Base-by-base conservation (phyloP, 1,140 invertebrate species). In the Chymomyza costata region DNA sequence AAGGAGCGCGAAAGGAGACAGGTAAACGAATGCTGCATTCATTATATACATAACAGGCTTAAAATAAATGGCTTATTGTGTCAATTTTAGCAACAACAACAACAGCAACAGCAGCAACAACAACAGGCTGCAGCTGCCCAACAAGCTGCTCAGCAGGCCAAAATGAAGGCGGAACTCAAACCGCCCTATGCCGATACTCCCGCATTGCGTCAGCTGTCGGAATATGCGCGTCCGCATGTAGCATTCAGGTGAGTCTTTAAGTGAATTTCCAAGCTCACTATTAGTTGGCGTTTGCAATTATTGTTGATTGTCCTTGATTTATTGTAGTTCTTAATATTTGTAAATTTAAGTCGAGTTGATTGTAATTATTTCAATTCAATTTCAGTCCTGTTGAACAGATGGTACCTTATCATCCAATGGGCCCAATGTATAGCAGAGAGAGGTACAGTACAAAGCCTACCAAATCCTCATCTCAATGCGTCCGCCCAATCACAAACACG, bases 151-250 rank as follows among this genome's bases (percentile, higher is more conserved):
- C 88, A 89, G 38, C 88, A 89, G 40, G 87, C 87, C 0, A 87
- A 89, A 65, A 35, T 86, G 34, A 86, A 86, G 52, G 78, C 82
- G 2, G 84, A 86, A 48, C 49, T 86, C 3, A 86, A 86, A 46
- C 78, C 83, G 3, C 82, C 84, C 7, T 97, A 95, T 82, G 90
- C 92, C 0, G 97, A 98, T 80, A 97, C 96, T 0, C 96, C 96
- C 2, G 96, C 97, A 1, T 86, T 98, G 18, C 88, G 96, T 17
- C 95, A 97, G 81, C 87, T 98, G 1, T 92, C 92, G 14, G 95
- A 96, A 74, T 96, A 95, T 84, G 94, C 95, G 0, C 87, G 95
- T 54, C 95, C 95, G 0, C 95, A 96, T 83, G 94, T 93, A 44
- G 94, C 93, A 0, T 96, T 96, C 76, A 95, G 82, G 91, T 91